Evolutionary conservation across 92 coral and sea anemone genomes (phyloP).

Genomic region (Ricordea florida): DNA sequence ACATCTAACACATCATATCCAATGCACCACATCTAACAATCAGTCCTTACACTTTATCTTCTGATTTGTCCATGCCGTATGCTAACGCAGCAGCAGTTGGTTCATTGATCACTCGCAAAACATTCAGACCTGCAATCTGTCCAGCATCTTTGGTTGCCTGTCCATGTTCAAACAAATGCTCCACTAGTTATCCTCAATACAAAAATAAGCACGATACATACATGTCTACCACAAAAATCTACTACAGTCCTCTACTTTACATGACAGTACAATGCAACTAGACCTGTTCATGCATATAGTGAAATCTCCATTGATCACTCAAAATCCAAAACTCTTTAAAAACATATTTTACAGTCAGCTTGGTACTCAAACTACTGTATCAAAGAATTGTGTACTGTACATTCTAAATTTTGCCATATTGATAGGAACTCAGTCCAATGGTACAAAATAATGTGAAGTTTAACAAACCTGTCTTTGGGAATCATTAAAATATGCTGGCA

Average conservation of each 20-base stretch:
- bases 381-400: no score
- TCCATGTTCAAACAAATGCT: not conserved
- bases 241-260: no score
- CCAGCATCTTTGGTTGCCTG: conserved; percentile 99
- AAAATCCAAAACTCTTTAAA: no score
- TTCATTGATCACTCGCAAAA: conserved; percentile 92
- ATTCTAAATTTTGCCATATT: no score
- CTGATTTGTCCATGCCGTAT: conserved; percentile 98
- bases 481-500: conserved; percentile 95
- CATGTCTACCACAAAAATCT: not conserved
- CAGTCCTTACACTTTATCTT: conserved; percentile 97
- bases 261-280: no score
- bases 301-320: no score
- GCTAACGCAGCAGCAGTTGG: conserved; percentile 99
- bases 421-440: not conserved
- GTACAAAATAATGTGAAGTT: not conserved
- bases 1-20: no score
- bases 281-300: no score
- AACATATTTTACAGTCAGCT: no score
- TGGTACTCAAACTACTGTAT: no score
- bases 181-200: not conserved
- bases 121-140: conserved; percentile 95
- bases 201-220: not conserved
- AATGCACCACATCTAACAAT: no score
- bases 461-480: conserved; percentile 91